phyloP scores from a whole-genome alignment of 2,797 vertebrate genomes.

The Epinephelus awoara region DNA sequence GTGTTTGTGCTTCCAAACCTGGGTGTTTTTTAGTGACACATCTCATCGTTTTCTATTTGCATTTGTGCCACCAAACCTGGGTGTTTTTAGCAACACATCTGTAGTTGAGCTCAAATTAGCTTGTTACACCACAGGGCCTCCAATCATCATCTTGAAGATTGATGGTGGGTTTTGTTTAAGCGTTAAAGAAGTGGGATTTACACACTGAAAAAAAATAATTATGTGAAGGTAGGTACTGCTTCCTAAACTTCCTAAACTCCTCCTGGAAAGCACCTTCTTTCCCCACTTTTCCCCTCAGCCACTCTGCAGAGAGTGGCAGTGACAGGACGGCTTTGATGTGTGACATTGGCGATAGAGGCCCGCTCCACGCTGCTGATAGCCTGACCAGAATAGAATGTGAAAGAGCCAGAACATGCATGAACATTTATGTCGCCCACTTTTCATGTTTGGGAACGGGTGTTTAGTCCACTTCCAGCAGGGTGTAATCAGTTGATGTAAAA shows the following conservation, averaged over 20 bases:
- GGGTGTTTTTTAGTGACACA: no score
- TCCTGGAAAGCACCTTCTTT: slow-evolving; percentile 68
- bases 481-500: slow-evolving; percentile 66
- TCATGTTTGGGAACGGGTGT: slow-evolving; percentile 55
- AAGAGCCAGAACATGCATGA: slow-evolving; percentile 53
- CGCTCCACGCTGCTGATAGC: slow-evolving; percentile 63
- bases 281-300: slow-evolving; percentile 27
- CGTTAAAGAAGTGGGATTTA: slow-evolving; percentile 56
- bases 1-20: no score
- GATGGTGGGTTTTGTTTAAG: slow-evolving; percentile 54
- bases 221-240: slow-evolving; percentile 36
- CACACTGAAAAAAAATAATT: slow-evolving; percentile 56
- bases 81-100: neutral
- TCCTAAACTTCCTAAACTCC: slow-evolving; percentile 39
- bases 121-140: slow-evolving; percentile 56
- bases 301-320: slow-evolving; percentile 51
- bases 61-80: no score
- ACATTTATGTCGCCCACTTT: slow-evolving; percentile 56
- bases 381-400: slow-evolving; percentile 73
- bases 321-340: slow-evolving; percentile 69
- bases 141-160: slow-evolving; percentile 58
- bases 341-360: slow-evolving; percentile 54
- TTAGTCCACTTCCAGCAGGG: slow-evolving; percentile 46
- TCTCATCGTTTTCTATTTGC: no score
- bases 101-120: slow-evolving; percentile 66